Percentiles rank a stretch among this genome's conserved stretches.
Evolutionary conservation across 2,888 invertebrate species (phyloP).

Genomic region (Agonum fuliginosum): DNA sequence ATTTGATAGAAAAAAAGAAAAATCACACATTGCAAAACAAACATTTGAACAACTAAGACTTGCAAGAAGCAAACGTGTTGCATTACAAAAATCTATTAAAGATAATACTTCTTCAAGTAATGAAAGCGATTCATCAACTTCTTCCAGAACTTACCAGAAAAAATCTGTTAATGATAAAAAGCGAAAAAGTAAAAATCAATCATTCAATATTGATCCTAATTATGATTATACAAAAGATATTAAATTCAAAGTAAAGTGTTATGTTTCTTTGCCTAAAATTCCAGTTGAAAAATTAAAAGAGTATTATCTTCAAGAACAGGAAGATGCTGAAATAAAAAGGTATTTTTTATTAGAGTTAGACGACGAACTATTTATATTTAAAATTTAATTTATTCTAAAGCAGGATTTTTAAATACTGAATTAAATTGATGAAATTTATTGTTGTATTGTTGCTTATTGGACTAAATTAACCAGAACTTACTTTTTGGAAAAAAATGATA

Average conservation of each 20-base stretch:
- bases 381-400: not conserved
- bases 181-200: conserved; percentile 9
- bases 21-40: conserved; percentile 50
- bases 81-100: not conserved
- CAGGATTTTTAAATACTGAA: no score
- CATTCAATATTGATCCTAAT: conserved; percentile 17
- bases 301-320: conserved; percentile 66
- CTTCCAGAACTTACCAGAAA: not conserved
- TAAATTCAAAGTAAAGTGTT: conserved; percentile 65
- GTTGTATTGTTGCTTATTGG: no score
- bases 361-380: not conserved
- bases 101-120: conserved; percentile 8
- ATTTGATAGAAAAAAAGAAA: conserved; percentile 22
- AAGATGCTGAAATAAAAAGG: conserved; percentile 64
- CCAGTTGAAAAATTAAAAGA: conserved; percentile 67
- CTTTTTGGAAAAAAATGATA: not conserved
- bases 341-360: conserved; percentile 42
- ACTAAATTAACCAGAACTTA: no score
- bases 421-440: no score
- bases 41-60: not conserved
- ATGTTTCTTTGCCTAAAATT: conserved; percentile 66
- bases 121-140: conserved; percentile 33
- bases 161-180: conserved; percentile 31
- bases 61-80: not conserved
- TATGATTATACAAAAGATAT: conserved; percentile 62